A percentile compares a stretch with the other conserved stretches of the same genome.
phyloP scores from a whole-genome alignment of 2,113 vertebrate species.

The Naja naja region DNA sequence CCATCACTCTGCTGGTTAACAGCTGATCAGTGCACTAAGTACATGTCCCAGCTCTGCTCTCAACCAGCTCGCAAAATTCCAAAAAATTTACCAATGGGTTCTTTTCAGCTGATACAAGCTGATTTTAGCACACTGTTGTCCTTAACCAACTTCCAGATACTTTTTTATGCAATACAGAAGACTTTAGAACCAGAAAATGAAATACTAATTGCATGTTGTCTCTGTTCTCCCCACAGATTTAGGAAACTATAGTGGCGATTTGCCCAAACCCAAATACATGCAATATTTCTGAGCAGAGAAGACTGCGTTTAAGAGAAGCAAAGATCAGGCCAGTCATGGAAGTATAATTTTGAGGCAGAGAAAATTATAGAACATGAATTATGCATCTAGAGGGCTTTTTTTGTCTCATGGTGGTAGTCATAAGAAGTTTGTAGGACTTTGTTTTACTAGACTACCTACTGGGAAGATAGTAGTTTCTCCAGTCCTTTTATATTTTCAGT shows the following conservation, averaged over 20 bases:
- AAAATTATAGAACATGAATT: neutral
- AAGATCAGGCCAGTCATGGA: neutral
- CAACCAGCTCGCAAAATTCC: neutral
- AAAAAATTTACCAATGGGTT: neutral
- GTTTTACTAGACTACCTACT: slow-evolving; percentile 26
- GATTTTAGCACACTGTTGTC: neutral
- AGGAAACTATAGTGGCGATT: neutral
- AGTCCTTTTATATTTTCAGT: neutral
- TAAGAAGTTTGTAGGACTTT: neutral
- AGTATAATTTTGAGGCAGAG: neutral
- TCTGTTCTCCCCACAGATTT: neutral
- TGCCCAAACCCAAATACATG: neutral
- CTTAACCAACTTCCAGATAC: neutral
- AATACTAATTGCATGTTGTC: neutral
- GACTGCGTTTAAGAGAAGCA: neutral
- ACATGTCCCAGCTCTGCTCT: neutral
- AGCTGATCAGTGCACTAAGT: neutral
- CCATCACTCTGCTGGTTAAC: neutral
- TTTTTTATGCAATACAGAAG: neutral
- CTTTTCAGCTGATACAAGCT: neutral
- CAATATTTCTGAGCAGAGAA: neutral
- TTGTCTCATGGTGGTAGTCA: neutral
- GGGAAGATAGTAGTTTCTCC: slow-evolving; percentile 20
- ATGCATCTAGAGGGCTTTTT: neutral
- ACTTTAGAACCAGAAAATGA: neutral